phyloP scores from a whole-genome alignment of 23 tunicate species.

The Phallusia fumigata region DNA sequence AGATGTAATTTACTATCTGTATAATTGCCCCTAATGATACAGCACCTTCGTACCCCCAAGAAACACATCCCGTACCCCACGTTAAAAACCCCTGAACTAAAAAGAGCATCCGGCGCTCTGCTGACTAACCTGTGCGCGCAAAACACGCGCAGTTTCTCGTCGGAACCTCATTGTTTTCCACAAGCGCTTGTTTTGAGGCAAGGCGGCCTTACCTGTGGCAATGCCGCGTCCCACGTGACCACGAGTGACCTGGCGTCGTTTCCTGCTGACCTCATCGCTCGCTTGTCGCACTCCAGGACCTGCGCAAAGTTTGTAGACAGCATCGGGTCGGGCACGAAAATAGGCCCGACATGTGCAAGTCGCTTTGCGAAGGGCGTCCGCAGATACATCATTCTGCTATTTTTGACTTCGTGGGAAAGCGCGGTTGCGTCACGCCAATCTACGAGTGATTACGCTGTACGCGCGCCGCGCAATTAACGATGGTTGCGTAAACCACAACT shows the following conservation, averaged over 20 bases:
- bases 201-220: slow-evolving; percentile 4
- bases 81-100: too few species aligned
- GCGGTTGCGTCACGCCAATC: slow-evolving; percentile 11
- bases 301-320: slow-evolving; percentile 2
- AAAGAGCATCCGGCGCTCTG: too few species aligned
- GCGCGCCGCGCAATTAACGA: not conserved
- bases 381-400: slow-evolving; percentile 11
- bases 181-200: not conserved
- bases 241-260: slow-evolving; percentile 5
- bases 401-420: slow-evolving; percentile 11
- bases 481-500: too few species aligned
- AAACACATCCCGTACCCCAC: too few species aligned
- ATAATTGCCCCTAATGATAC: too few species aligned
- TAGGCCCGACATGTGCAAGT: slow-evolving; percentile 10
- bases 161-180: too few species aligned
- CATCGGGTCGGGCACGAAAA: slow-evolving; percentile 9
- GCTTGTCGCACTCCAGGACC: not conserved
- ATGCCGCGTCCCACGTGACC: slow-evolving; percentile 1
- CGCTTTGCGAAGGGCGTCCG: slow-evolving; percentile 6
- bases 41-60: too few species aligned
- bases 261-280: not conserved
- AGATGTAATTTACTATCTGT: too few species aligned
- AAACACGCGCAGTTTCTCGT: too few species aligned
- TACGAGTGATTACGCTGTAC: not conserved
- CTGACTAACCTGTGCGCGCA: too few species aligned